Evolutionary conservation across 1,140 invertebrate species (phyloP).

Genomic region (Drosophila melanogaster): DNA sequence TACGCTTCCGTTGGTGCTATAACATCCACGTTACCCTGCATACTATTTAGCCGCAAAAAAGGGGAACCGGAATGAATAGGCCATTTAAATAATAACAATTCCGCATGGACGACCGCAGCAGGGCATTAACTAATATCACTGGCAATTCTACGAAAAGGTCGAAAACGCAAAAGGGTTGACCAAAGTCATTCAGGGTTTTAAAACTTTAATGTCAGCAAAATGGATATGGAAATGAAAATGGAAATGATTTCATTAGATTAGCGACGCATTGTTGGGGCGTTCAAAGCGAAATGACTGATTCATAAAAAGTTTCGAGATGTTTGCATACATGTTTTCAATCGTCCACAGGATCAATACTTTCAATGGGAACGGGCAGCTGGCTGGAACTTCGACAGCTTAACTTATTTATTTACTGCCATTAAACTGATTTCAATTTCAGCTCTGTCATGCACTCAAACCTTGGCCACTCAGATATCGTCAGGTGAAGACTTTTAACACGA

Average conservation of each 20-base stretch:
- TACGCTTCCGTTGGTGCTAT: not conserved
- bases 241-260: constrained; percentile 48
- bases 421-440: constrained; percentile 25
- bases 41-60: not conserved
- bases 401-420: constrained; percentile 36
- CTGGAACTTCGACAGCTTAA: constrained; percentile 24
- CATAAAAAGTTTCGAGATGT: not conserved
- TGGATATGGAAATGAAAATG: constrained; percentile 23
- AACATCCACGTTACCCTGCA: constrained; percentile 6
- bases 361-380: constrained; percentile 26
- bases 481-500: constrained; percentile 10
- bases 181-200: constrained; percentile 13
- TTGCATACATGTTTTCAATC: not conserved
- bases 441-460: constrained; percentile 3
- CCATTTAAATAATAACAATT: constrained; percentile 63
- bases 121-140: constrained; percentile 55
- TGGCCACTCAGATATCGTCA: not conserved
- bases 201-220: constrained; percentile 49
- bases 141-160: constrained; percentile 27
- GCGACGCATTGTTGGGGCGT: constrained; percentile 5
- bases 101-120: constrained; percentile 52
- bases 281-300: constrained; percentile 5
- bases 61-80: constrained; percentile 31
- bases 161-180: constrained; percentile 34
- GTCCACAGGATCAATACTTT: constrained; percentile 14